Evolutionary conservation across 2,888 invertebrate species (phyloP), one percentile per base, ranked within the genome.

Genomic region (Incurvaria masculella): DNA sequence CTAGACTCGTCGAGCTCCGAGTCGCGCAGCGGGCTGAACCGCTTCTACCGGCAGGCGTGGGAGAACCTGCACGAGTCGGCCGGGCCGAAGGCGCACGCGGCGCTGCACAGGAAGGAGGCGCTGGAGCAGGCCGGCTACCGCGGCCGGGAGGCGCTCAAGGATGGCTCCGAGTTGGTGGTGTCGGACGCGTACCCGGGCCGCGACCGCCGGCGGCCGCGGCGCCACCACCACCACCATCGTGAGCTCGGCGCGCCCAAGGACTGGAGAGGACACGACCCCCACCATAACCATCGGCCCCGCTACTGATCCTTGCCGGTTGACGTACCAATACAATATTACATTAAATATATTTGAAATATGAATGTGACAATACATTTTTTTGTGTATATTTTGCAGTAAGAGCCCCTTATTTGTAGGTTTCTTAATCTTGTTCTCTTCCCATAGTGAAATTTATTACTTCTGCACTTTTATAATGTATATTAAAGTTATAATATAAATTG

Each of bases 41-140:
- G 92, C 55, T 94, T 91, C 71, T 94, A 94, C 72, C 84, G 92
- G 21, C 90, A 93, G 67, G 94, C 94, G 2, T 95, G 95, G 95
- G 94, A 94, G 66, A 93, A 94, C 66, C 81, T 95, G 2, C 91
- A 92, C 65, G 91, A 92, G 65, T 87, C 89, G 4, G 85, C 90
- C 3, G 85, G 84, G 1, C 81, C 82, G 19, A 85, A 85, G 61
- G 61, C 65, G 1, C 65, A 64, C 86, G 84, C 58, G 78, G 83
- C 84, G 0, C 66, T 86, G 45, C 74, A 84, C 45, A 81, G 86
- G 48, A 89, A 88, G 64, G 88, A 89, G 57, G 87, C 87, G 27
- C 68, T 88, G 60, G 88, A 88, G 68, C 85, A 85, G 20, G 78
- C 66, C 48, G 61, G 59, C 40, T 65, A 65, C 46, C 59, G 69